These are phyloP conservation scores for Erebia palarica DNA, from an alignment of 2,888 invertebrate genomes.

Conservation along the genomic window DNA sequence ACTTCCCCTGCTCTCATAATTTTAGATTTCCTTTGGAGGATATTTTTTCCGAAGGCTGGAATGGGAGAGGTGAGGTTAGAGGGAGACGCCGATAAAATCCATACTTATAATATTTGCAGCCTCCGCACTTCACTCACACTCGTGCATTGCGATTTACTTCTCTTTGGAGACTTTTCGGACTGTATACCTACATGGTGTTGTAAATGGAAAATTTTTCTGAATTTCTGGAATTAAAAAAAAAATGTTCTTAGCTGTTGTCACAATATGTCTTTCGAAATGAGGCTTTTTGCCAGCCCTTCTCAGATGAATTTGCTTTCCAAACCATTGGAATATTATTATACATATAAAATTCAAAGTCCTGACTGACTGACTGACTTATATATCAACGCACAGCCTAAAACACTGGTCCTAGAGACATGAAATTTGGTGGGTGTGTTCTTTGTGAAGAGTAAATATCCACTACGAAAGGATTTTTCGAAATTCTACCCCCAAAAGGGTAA, in stretches of 20 bases:
- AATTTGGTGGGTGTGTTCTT: too few relatives aligned
- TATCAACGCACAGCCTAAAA: too few relatives aligned
- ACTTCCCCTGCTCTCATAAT: slow-evolving; percentile 59
- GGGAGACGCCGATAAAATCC: slow-evolving; percentile 74
- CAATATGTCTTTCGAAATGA: too few relatives aligned
- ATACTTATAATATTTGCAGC: slow-evolving; percentile 83
- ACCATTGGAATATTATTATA: too few relatives aligned
- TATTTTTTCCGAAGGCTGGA: slow-evolving; percentile 69
- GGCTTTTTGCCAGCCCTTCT: too few relatives aligned
- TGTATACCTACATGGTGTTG: slow-evolving; percentile 62
- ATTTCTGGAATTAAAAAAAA: neutral
- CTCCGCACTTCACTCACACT: slow-evolving; percentile 74
- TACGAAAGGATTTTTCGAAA: too few relatives aligned
- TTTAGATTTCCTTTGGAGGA: slow-evolving; percentile 74
- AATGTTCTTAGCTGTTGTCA: neutral
- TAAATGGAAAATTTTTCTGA: neutral
- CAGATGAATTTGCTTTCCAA: too few relatives aligned
- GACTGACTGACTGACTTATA: too few relatives aligned
- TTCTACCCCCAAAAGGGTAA: too few relatives aligned
- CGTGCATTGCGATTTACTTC: slow-evolving; percentile 66
- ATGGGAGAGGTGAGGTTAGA: slow-evolving; percentile 57
- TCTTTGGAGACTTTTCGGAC: slow-evolving; percentile 74
- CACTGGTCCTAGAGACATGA: too few relatives aligned
- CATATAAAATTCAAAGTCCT: too few relatives aligned
- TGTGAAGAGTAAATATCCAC: too few relatives aligned